Conservation (phyloP, 2,888 invertebrate genomes). For the Mayetiola destructor region DNA sequence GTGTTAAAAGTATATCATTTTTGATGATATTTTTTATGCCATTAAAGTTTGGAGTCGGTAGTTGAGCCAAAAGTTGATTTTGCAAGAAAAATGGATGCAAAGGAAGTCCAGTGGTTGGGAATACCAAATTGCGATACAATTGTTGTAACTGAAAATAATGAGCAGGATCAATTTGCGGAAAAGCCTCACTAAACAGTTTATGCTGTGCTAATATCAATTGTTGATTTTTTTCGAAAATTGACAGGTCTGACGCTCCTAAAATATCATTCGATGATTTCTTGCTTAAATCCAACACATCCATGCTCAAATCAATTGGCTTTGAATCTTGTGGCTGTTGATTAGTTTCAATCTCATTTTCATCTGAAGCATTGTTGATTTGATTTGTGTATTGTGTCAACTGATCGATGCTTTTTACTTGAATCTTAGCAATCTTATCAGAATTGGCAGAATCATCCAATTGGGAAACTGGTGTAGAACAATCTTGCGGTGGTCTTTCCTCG, state of each 20-base stretch:
- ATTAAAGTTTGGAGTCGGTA: slow-evolving; percentile 3
- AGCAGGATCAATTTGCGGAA: slow-evolving; percentile 45
- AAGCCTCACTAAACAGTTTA: slow-evolving; percentile 45
- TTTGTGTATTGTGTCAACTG: slow-evolving; percentile 41
- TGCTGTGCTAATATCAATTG: slow-evolving; percentile 50
- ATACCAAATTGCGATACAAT: slow-evolving; percentile 42
- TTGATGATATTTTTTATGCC: slow-evolving; percentile 11
- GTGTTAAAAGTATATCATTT: neutral
- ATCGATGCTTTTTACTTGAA: slow-evolving; percentile 47
- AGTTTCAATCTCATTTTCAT: slow-evolving; percentile 22
- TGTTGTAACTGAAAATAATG: slow-evolving; percentile 46
- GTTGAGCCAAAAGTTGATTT: slow-evolving; percentile 37
- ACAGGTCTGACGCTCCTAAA: slow-evolving; percentile 21
- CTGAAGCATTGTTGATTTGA: slow-evolving; percentile 35
- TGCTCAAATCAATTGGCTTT: slow-evolving; percentile 59
- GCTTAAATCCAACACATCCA: slow-evolving; percentile 70
- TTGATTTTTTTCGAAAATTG: slow-evolving; percentile 41
- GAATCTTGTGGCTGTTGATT: slow-evolving; percentile 25
- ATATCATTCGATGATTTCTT: slow-evolving; percentile 40
- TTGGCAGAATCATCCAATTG: slow-evolving; percentile 37
- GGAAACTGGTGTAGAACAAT: slow-evolving; percentile 33
- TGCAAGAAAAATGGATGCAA: slow-evolving; percentile 51
- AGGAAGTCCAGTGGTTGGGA: slow-evolving; percentile 46
- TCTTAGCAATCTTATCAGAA: slow-evolving; percentile 40
- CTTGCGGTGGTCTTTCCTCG: slow-evolving; percentile 27